Percentiles rank a stretch among this genome's conserved stretches.
phyloP scores from a whole-genome alignment of 2,888 invertebrate species.

The Adela reaumurella region DNA sequence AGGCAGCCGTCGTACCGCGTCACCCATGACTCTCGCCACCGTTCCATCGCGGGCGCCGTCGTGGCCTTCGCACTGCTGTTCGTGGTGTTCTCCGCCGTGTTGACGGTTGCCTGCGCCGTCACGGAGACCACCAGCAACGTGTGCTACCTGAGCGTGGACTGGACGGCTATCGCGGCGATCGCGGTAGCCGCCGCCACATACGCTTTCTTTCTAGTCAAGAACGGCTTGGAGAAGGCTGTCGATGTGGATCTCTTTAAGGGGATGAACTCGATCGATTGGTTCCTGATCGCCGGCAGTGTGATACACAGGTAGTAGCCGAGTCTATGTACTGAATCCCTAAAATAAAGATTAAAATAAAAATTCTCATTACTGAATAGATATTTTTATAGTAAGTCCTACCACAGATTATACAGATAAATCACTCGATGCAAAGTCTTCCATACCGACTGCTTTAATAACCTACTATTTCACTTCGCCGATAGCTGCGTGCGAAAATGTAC shows the following conservation, averaged over 20 bases:
- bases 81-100: slow-evolving; percentile 15
- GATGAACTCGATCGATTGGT: slow-evolving; percentile 33
- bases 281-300: slow-evolving; percentile 32
- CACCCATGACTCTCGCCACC: slow-evolving; percentile 14
- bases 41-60: slow-evolving; percentile 20
- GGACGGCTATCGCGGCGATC: slow-evolving; percentile 22
- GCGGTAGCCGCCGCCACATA: slow-evolving; percentile 22
- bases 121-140: slow-evolving; percentile 40
- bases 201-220: slow-evolving; percentile 33
- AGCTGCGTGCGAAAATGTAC: no score
- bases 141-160: slow-evolving; percentile 29
- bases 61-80: slow-evolving; percentile 31
- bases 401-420: no score
- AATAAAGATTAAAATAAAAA: no score
- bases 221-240: slow-evolving; percentile 28
- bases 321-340: no score
- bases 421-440: no score
- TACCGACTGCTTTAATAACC: no score
- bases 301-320: no score
- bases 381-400: no score
- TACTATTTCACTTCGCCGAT: no score
- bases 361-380: no score
- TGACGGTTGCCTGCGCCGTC: slow-evolving; percentile 33
- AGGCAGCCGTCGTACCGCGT: slow-evolving; percentile 19
- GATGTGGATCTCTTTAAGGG: slow-evolving; percentile 25